phyloP scores from a whole-genome alignment of 2,113 vertebrate species.

The Asarcornis scutulata region DNA sequence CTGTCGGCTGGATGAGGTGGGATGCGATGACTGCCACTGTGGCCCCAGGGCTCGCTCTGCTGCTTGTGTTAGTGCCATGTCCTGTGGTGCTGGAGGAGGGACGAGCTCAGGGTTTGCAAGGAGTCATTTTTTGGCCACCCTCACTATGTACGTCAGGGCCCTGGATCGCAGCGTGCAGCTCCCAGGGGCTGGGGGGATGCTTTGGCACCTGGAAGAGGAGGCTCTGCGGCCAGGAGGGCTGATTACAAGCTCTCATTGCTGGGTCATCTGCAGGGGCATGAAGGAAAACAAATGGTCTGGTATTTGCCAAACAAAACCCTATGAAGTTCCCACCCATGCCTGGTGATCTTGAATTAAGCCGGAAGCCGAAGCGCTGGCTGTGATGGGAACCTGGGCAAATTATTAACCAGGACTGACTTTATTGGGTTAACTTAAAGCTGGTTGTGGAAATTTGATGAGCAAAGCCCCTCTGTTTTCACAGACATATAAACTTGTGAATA shows the following conservation, averaged over 20 bases:
- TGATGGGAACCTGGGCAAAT: neutral
- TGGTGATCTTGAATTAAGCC: neutral
- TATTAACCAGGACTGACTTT: slow-evolving; percentile 16
- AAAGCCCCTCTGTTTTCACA: neutral
- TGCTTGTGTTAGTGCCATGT: accelerated
- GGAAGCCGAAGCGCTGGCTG: neutral
- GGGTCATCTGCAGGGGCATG: neutral
- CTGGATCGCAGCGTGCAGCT: accelerated
- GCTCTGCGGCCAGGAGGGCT: neutral
- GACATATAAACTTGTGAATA: neutral
- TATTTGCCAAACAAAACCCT: neutral
- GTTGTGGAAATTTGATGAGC: neutral
- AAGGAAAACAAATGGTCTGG: neutral
- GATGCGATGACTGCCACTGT: neutral
- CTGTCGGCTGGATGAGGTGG: neutral
- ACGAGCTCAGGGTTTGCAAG: accelerated
- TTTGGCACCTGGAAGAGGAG: neutral
- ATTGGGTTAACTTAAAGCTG: neutral
- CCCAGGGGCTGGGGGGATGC: neutral
- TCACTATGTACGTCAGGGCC: accelerated
- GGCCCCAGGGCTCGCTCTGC: neutral
- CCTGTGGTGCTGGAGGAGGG: accelerated
- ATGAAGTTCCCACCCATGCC: neutral
- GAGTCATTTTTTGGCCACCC: accelerated
- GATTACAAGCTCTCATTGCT: neutral